These are phyloP conservation scores for Gymnothorax reevesii DNA, from an alignment of 2,797 vertebrate genomes.

Conservation along the genomic window DNA sequence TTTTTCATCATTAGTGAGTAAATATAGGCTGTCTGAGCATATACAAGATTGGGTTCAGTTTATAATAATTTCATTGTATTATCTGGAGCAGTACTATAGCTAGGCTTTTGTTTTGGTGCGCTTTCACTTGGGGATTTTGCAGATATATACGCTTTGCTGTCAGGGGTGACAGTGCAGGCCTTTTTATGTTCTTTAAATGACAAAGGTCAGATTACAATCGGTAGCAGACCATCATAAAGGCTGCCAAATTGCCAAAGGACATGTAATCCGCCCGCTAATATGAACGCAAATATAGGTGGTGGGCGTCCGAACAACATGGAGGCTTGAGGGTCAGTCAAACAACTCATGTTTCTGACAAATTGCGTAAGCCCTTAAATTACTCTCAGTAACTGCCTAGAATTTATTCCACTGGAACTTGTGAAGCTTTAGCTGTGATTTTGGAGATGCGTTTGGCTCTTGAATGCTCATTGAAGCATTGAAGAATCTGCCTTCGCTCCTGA, in stretches of 20 bases:
- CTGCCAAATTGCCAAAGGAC: neutral
- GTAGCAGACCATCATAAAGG: conserved; percentile 10
- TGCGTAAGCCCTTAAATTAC: neutral
- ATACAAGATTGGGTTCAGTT: too few relatives aligned
- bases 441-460: neutral
- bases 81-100: too few relatives aligned
- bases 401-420: conserved; percentile 4
- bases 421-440: conserved; percentile 43
- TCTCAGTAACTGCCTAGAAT: neutral
- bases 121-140: too few relatives aligned
- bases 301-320: neutral
- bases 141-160: too few relatives aligned
- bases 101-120: too few relatives aligned
- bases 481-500: neutral
- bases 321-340: neutral
- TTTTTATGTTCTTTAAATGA: neutral
- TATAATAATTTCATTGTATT: too few relatives aligned
- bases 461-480: neutral
- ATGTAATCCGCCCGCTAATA: neutral
- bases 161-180: too few relatives aligned
- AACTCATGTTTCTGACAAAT: neutral
- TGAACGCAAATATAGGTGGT: neutral
- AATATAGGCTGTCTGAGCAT: too few relatives aligned
- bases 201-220: conserved; percentile 26
- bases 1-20: too few relatives aligned